Evolutionary conservation across 2,888 invertebrate genomes (phyloP).

Genomic region (Macaria liturata): DNA sequence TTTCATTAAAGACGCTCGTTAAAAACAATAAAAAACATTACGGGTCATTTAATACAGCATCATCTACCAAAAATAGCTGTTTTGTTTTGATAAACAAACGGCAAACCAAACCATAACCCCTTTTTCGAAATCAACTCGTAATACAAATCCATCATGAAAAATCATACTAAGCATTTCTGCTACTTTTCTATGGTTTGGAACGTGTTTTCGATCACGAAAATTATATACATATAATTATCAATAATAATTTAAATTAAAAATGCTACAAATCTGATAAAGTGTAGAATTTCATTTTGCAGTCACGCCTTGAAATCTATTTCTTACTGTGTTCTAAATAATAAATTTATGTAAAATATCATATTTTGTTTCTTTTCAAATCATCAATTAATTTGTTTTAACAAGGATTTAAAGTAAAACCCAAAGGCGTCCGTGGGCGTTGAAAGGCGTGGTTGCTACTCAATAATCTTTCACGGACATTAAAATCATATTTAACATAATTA

Average conservation of each 20-base stretch:
- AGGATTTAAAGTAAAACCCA: constrained; percentile 14
- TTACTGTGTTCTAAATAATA: background rate
- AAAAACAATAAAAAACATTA: too few species aligned
- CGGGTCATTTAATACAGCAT: too few species aligned
- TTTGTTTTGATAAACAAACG: too few species aligned
- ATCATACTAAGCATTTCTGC: too few species aligned
- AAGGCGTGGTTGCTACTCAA: constrained; percentile 55
- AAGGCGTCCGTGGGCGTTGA: constrained; percentile 60
- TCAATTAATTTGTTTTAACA: background rate
- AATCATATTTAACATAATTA: constrained; percentile 54
- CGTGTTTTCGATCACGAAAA: background rate
- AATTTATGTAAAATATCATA: background rate
- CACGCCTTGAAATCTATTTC: background rate
- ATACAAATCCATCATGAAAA: too few species aligned
- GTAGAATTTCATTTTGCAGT: background rate
- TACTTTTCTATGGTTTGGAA: background rate
- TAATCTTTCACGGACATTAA: constrained; percentile 53
- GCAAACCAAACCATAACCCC: too few species aligned
- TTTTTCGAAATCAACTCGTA: too few species aligned
- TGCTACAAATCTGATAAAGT: background rate
- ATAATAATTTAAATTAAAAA: too few species aligned
- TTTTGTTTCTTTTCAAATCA: background rate
- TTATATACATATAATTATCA: too few species aligned
- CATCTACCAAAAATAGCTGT: too few species aligned
- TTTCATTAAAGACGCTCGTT: too few species aligned